Evolutionary conservation across 1,140 invertebrate species (phyloP).

Genomic region (Conus betulinus): DNA sequence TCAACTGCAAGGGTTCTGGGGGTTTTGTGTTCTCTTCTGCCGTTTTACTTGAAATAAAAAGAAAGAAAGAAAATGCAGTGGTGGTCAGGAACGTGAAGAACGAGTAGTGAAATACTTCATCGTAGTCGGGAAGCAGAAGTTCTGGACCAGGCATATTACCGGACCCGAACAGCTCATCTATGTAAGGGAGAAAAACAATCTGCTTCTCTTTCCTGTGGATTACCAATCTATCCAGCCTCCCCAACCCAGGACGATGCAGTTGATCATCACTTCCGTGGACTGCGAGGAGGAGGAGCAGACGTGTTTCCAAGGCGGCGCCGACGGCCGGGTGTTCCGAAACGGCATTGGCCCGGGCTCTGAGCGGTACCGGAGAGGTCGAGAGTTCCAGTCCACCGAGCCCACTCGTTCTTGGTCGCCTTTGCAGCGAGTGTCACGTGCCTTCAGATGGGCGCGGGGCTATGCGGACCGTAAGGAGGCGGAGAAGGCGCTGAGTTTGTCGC

Average conservation of each 20-base stretch:
- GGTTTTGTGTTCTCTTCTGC: no score
- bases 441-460: slow-evolving; percentile 21
- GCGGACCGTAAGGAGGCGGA: slow-evolving; percentile 52
- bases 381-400: not conserved
- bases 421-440: slow-evolving; percentile 15
- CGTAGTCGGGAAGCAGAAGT: no score
- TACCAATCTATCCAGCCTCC: not conserved
- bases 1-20: no score
- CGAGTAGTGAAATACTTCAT: no score
- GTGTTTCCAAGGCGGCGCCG: slow-evolving; percentile 23
- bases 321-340: not conserved
- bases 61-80: no score
- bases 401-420: not conserved
- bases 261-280: slow-evolving; percentile 15
- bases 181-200: no score
- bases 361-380: not conserved
- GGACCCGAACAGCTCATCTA: no score
- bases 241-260: slow-evolving; percentile 5
- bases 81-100: no score
- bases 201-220: no score
- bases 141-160: no score
- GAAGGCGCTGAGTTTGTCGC: slow-evolving; percentile 43
- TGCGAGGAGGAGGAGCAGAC: slow-evolving; percentile 13
- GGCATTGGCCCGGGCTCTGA: not conserved
- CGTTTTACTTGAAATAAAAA: no score